phyloP scores from a whole-genome alignment of 2,113 vertebrate genomes.

The Lucifuga dentata region DNA sequence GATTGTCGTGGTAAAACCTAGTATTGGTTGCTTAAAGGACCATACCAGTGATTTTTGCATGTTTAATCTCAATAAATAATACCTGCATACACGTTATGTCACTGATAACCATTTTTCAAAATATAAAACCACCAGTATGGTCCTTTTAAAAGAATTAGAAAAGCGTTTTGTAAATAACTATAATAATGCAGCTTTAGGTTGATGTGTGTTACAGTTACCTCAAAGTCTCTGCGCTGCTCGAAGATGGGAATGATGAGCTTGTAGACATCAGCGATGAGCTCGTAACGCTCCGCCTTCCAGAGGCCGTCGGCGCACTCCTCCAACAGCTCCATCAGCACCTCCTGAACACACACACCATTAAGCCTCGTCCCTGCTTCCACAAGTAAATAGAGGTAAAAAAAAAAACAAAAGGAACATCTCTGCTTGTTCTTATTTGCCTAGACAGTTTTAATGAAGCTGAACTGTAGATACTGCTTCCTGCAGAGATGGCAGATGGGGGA shows the following conservation, averaged over 20 bases:
- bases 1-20: too few species aligned
- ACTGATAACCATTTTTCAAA: too few species aligned
- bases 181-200: too few species aligned
- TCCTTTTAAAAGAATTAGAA: too few species aligned
- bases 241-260: slow-evolving; percentile 97
- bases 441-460: not conserved
- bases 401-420: not conserved
- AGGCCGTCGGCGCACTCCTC: slow-evolving; percentile 96
- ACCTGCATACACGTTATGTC: too few species aligned
- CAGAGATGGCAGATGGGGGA: slow-evolving; percentile 14
- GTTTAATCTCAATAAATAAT: too few species aligned
- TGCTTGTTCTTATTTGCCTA: slow-evolving; percentile 2
- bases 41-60: too few species aligned
- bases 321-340: slow-evolving; percentile 95
- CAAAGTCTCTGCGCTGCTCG: slow-evolving; percentile 95
- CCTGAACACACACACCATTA: slow-evolving; percentile 80
- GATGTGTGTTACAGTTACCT: slow-evolving; percentile 83
- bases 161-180: too few species aligned
- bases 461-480: not conserved
- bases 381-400: too few species aligned
- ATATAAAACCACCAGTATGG: too few species aligned
- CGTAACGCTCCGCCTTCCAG: slow-evolving; percentile 98
- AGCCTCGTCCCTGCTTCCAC: not conserved
- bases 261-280: slow-evolving; percentile 96
- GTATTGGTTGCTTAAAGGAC: too few species aligned